Evolutionary conservation across 2,113 vertebrate genomes (phyloP), one percentile per base, ranked within the genome.

Genomic region (Tetrax tetrax): DNA sequence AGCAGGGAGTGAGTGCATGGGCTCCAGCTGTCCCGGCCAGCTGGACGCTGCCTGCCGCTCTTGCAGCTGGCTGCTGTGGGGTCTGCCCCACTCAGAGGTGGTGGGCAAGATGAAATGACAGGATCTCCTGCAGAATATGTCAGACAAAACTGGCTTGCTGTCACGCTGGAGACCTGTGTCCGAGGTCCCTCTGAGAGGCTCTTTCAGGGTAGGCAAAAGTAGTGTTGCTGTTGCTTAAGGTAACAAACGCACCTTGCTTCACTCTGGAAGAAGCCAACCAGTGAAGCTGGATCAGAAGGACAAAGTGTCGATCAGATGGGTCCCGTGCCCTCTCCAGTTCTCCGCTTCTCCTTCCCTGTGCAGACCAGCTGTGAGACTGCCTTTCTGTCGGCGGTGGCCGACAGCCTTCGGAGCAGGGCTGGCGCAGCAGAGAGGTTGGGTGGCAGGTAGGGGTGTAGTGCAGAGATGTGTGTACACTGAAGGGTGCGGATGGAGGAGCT

Each of bases 31-130:
- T 54, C 43, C 54, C 48, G 65, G 71, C 70, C 21, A 38, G 48
- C 22, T 45, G 74, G 66, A 23, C 29, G 5, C 38, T 14, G 8
- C 0, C 0, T 45, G 37, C n/a, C 1, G 2, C 53, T 31, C 53
- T 56, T 56, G 53, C 53, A 56, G 16, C 28, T 56, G 28, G 15
- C 53, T 56, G 16, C 56, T 57, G 56, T 38, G 35, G 33, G 18
- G 31, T 59, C 82, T 87, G 47, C 35, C 45, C 14, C 27, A 20
- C 37, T 83, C 66, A 15, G 35, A 41, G 20, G n/a, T 41, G 53
- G 33, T 51, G 68, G 60, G 61, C 69, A 47, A 5, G 5, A 3
- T 54, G 38, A 68, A 70, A 84, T 38, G 18, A 20, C 38, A 51
- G 63, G 13, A 16, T 53, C 28, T 69, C 37, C 63, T 56, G 48